Evolutionary conservation across 2,888 invertebrate genomes (phyloP).

Genomic region (Xestia rhomboidea): DNA sequence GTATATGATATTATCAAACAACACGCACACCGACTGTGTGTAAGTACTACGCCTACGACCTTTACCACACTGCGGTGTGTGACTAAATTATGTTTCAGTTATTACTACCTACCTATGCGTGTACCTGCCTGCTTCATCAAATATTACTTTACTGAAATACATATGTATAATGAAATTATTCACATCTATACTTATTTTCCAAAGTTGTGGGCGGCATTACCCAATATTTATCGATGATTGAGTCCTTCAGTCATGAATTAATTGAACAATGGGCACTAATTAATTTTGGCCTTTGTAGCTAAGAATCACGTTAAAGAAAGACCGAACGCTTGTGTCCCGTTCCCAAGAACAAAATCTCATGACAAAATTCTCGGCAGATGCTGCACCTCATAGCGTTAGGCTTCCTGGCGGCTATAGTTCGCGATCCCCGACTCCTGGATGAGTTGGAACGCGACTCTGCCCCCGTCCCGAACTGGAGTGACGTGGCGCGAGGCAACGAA

Average conservation of each 20-base stretch:
- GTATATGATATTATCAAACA: constrained; percentile 7
- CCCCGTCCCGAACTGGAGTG: constrained; percentile 81
- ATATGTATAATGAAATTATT: neutral
- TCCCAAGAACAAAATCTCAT: neutral
- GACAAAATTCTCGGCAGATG: constrained; percentile 88
- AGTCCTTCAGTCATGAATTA: neutral
- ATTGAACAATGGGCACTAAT: neutral
- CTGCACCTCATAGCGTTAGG: constrained; percentile 94
- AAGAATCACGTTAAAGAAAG: neutral
- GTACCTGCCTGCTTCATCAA: constrained; percentile 8
- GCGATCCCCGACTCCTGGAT: constrained; percentile 93
- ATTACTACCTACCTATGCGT: neutral
- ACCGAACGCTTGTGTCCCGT: neutral
- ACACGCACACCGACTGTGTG: neutral
- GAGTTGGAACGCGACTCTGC: constrained; percentile 90
- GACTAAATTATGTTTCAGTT: constrained; percentile 9
- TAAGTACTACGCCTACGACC: neutral
- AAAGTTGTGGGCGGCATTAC: neutral
- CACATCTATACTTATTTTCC: neutral
- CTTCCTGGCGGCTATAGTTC: constrained; percentile 93
- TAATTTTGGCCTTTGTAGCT: neutral
- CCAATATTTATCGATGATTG: neutral
- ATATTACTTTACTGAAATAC: constrained; percentile 13
- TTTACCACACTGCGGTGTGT: constrained; percentile 28
- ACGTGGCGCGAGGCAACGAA: constrained; percentile 80